A percentile compares a stretch with the other conserved stretches of the same genome.
phyloP scores from a whole-genome alignment of 2,888 invertebrate species.

The Girardia tigrina region DNA sequence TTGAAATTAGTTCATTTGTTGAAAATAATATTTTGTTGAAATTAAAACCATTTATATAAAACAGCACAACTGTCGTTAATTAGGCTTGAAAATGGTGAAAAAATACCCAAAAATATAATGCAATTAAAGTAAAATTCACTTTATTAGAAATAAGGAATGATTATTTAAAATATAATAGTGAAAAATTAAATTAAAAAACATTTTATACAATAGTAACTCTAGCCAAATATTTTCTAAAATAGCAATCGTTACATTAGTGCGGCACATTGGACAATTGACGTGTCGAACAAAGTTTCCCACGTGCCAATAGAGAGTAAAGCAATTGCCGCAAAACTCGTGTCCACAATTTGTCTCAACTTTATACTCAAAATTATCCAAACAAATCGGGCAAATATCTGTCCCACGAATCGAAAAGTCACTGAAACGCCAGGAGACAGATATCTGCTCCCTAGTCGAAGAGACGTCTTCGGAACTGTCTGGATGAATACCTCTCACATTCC shows the following conservation, averaged over 20 bases:
- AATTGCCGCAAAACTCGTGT: slow-evolving; percentile 10
- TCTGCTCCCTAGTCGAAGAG: background rate
- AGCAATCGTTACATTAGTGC: background rate
- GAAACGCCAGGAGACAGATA: background rate
- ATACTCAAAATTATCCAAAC: background rate
- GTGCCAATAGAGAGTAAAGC: background rate
- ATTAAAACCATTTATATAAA: too few species aligned
- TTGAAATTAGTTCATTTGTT: too few species aligned
- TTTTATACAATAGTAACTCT: background rate
- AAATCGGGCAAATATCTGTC: background rate
- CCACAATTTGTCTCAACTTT: slow-evolving; percentile 2
- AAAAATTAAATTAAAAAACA: background rate
- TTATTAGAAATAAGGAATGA: too few species aligned
- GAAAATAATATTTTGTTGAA: too few species aligned
- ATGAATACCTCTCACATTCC: background rate
- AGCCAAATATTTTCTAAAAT: too few species aligned
- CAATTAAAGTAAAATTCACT: too few species aligned
- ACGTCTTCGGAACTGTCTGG: slow-evolving; percentile 4
- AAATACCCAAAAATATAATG: too few species aligned
- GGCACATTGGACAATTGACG: slow-evolving; percentile 14
- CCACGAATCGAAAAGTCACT: background rate
- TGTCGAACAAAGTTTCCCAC: background rate
- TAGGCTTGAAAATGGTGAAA: too few species aligned
- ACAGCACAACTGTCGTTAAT: too few species aligned
- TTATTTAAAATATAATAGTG: too few species aligned